Evolutionary conservation across 2,113 vertebrate genomes (phyloP).

Genomic region (Apeltes quadracus): DNA sequence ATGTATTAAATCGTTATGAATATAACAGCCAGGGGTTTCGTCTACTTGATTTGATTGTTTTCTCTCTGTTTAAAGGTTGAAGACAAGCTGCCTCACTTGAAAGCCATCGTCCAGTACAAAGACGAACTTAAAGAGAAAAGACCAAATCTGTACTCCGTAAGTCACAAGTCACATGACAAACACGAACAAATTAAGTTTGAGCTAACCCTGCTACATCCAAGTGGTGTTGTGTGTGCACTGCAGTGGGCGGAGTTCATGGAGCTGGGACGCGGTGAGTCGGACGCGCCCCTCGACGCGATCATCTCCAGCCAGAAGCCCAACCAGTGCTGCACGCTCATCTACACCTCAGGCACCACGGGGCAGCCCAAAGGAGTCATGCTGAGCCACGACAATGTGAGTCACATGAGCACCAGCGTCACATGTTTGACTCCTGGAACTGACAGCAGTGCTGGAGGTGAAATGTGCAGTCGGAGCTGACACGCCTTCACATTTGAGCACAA

Average conservation of each 20-base stretch:
- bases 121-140: constrained; percentile 80
- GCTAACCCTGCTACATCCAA: background rate
- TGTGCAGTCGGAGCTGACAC: background rate
- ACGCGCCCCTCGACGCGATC: constrained; percentile 78
- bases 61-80: constrained; percentile 75
- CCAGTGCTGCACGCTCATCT: constrained; percentile 92
- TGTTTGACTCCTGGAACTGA: background rate
- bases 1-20: background rate
- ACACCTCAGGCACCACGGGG: constrained; percentile 91
- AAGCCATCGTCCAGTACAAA: constrained; percentile 90
- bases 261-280: constrained; percentile 78
- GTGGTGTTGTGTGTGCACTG: background rate
- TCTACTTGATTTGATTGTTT: background rate
- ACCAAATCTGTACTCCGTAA: constrained; percentile 87
- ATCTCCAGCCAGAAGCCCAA: constrained; percentile 87
- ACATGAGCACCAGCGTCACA: background rate
- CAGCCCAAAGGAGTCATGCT: constrained; percentile 95
- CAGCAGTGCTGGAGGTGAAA: background rate
- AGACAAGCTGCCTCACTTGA: constrained; percentile 84
- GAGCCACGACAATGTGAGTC: constrained; percentile 93
- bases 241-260: constrained; percentile 93
- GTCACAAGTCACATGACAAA: background rate
- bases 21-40: background rate
- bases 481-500: background rate
- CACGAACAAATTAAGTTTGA: too few species aligned